Base-by-base conservation (phyloP, 2,113 vertebrate genomes). In the Corythornis cristatus region DNA sequence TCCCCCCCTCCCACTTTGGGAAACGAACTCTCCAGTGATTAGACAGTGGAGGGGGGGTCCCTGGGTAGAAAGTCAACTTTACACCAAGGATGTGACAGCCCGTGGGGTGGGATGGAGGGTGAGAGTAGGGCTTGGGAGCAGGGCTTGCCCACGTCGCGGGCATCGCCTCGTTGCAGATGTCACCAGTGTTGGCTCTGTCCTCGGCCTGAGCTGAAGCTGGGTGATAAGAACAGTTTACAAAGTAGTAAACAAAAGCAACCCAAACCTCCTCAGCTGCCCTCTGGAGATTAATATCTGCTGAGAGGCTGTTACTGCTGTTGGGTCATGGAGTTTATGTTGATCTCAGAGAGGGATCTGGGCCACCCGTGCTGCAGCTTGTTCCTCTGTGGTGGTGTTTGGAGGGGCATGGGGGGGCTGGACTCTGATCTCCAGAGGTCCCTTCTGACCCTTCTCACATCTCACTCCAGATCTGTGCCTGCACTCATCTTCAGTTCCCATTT, bases 161-260 rank as follows among this genome's bases (percentile, higher is more conserved):
- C 33, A n/a, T 67, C 5, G 0, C 46, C 66, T 62, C 46, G 31
- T 53, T 33, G 46, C 72, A 53, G 14, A 17, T 40, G 29, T 31
- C 66, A 43, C 37, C n/a, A 2, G 40, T 0, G 2, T 5, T 46
- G 82, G 61, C 88, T 71, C 85, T 16, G 6, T 20, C 78, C 61
- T 74, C 48, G 60, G 22, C 73, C 90, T 43, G 8, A 73, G 82
- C n/a, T 89, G 72, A 51, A 93, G 72, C 37, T 48, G 73, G 19
- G 45, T 2, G 81, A 89, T 86, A 91, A 67, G 77, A 67, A 71
- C n/a, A 11, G 20, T 33, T 58, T 8, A 25, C 45, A 22, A 37
- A 33, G 82, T 26, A 58, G 50, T 22, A 31, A 90, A 71, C 4
- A 18, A 50, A 35, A 80, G 42, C 72, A 66, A 26, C n/a, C 21